Conservation (phyloP, 2,888 invertebrate genomes). For the Macrophya annulata region DNA sequence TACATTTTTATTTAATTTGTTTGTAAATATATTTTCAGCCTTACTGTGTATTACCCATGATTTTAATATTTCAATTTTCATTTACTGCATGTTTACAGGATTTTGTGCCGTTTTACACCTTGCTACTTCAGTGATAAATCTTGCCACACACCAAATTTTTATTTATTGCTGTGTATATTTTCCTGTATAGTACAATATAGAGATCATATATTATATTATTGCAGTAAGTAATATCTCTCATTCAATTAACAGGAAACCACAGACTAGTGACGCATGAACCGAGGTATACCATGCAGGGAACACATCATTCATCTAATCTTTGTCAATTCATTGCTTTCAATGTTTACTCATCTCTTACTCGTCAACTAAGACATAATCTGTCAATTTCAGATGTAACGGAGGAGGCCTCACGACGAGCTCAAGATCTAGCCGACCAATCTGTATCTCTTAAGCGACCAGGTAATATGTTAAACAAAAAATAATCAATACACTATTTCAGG, state of each 20-base stretch:
- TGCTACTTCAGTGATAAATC: constrained; percentile 63
- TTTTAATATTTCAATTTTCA: constrained; percentile 62
- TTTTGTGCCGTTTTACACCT: constrained; percentile 69
- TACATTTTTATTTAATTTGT: constrained; percentile 48
- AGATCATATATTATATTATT: constrained; percentile 67
- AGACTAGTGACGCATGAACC: constrained; percentile 78
- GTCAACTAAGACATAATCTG: constrained; percentile 60
- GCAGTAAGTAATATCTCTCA: constrained; percentile 75
- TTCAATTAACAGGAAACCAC: constrained; percentile 78
- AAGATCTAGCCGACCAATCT: constrained; percentile 72
- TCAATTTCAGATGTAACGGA: constrained; percentile 77
- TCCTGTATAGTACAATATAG: constrained; percentile 61
- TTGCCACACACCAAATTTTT: constrained; percentile 59
- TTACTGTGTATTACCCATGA: constrained; percentile 57
- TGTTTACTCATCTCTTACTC: constrained; percentile 67
- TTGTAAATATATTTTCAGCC: constrained; percentile 58
- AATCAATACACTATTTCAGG: constrained; percentile 47
- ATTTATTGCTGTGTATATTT: constrained; percentile 66
- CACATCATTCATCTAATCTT: constrained; percentile 79
- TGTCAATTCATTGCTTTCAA: constrained; percentile 79
- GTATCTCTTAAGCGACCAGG: constrained; percentile 72
- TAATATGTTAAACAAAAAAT: constrained; percentile 67
- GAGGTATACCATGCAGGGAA: constrained; percentile 78
- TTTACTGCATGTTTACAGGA: constrained; percentile 78
- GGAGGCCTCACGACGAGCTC: constrained; percentile 76